Evolutionary conservation across 2,797 vertebrate species (phyloP), one percentile per base, ranked within the genome.

Genomic region (Chelidonichthys spinosus): DNA sequence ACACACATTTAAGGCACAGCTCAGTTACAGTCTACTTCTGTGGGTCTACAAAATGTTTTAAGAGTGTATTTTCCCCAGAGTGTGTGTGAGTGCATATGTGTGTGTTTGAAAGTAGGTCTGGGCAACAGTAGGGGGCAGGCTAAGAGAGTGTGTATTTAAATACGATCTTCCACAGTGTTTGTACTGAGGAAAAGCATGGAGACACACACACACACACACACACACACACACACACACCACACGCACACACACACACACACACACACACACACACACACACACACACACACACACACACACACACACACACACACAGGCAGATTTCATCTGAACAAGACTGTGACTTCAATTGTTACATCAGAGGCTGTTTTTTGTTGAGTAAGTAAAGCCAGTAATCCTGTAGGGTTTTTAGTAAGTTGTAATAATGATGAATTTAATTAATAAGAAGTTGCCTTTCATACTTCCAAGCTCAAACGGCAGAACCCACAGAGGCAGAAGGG

Each of bases 91-190:
- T 84, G 74, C 71, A 86, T 81, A 62, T 32, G 55, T 91, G 90
- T 92, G 87, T 89, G 88, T 91, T 91, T 88, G 90, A 90, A 92
- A 87, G 83, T 84, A 83, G 86, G 75, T 70, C 82, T 90, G 90
- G 90, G 89, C 85, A 93, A 94, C 95, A 96, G 93, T 95, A 95
- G 94, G 95, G 94, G 95, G 94, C 95, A 95, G 91, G 91, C 94
- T 94, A 93, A 93, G 94, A 95, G 93, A 93, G 92, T 92, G 88
- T 94, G 94, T 95, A 94, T 94, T 94, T 91, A 93, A 95, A 94
- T 95, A 91, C 85, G 87, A 85, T 80, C 89, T 85, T 90, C 84
- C 83, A 88, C 80, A 71, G 84, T 83, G 88, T 91, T 90, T 88
- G 85, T 83, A 86, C 75, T 84, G 84, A 83, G 82, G 79, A 89